Conservation (phyloP, 2,113 vertebrate genomes). For the Carassius auratus region DNA sequence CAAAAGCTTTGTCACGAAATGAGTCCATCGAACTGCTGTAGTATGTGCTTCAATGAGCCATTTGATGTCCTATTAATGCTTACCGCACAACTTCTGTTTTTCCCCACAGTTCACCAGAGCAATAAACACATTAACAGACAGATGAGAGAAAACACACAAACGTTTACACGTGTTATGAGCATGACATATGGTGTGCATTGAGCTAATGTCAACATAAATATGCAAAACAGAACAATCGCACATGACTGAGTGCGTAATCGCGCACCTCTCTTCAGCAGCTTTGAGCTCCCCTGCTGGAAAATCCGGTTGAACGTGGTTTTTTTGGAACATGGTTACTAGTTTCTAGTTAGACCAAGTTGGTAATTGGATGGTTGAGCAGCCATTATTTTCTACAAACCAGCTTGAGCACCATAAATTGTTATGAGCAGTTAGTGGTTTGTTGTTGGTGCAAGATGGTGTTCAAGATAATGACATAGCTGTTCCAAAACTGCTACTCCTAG, state of each 20-base stretch:
- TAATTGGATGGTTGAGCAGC: neutral
- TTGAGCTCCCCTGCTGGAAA: neutral
- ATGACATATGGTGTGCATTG: constrained; percentile 27
- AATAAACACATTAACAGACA: constrained; percentile 27
- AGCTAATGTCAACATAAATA: constrained; percentile 32
- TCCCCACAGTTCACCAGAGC: constrained; percentile 33
- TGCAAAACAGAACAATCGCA: constrained; percentile 1
- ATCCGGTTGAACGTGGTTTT: neutral
- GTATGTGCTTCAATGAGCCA: constrained; percentile 37
- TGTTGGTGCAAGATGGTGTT: neutral
- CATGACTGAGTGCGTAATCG: neutral
- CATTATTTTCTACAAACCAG: neutral
- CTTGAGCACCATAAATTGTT: neutral
- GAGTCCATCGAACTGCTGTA: constrained; percentile 37
- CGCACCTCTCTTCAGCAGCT: neutral
- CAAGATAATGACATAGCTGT: neutral
- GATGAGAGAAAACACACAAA: constrained; percentile 14
- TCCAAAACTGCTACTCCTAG: neutral
- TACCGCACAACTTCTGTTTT: constrained; percentile 45
- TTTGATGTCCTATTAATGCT: constrained; percentile 37
- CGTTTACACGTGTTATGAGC: neutral
- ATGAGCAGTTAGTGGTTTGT: neutral
- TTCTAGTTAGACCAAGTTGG: neutral
- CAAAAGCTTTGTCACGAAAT: constrained; percentile 13
- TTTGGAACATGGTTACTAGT: neutral